Evolutionary conservation across 92 coral and sea anemone species (phyloP).

Genomic region (Chrysogorgia sp.): DNA sequence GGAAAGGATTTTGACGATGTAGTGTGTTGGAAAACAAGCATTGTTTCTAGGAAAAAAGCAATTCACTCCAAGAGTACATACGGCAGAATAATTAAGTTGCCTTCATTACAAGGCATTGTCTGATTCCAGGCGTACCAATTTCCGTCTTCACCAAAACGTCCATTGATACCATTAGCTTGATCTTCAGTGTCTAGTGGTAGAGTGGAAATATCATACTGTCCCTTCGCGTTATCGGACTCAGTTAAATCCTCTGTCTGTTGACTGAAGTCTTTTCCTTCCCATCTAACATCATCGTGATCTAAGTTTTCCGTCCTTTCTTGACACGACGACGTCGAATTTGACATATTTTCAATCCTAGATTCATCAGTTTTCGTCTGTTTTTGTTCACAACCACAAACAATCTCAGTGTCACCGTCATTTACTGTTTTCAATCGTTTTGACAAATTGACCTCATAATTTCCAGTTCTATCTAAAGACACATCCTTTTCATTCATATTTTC

Average conservation of each 20-base stretch:
- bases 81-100: constrained; percentile 74
- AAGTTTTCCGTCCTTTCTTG: neutral
- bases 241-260: constrained; percentile 23
- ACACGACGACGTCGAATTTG: neutral
- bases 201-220: constrained; percentile 4
- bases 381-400: neutral
- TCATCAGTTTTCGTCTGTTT: constrained; percentile 1
- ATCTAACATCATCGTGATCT: constrained; percentile 24
- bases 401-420: neutral
- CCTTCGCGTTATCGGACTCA: neutral
- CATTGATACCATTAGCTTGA: constrained; percentile 87
- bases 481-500: constrained; percentile 8
- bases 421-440: constrained; percentile 16
- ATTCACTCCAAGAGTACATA: constrained; percentile 89
- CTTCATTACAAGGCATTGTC: constrained; percentile 79
- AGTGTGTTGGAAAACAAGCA: no score
- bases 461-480: constrained; percentile 16
- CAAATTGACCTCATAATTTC: constrained; percentile 6
- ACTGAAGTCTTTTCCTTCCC: constrained; percentile 16
- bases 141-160: constrained; percentile 83
- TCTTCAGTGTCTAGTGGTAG: constrained; percentile 68
- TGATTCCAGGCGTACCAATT: constrained; percentile 89
- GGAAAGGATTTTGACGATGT: no score
- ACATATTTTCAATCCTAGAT: constrained; percentile 1
- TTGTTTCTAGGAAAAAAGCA: no score